Conservation (phyloP, 1,140 invertebrate genomes). For the Leptopilina clavipes region DNA sequence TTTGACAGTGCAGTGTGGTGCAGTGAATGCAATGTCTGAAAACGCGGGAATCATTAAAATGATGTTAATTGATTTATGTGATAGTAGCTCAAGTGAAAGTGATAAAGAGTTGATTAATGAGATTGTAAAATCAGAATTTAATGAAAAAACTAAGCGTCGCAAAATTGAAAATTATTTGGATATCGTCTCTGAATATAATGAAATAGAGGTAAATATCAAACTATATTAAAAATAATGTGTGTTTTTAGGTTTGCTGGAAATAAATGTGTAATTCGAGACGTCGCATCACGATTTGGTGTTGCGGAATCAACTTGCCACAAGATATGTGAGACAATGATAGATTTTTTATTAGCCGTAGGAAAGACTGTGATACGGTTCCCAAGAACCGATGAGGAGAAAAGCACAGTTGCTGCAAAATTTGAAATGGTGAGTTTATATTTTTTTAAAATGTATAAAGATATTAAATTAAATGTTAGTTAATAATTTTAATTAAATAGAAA, state of each 20-base stretch:
- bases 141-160: neutral
- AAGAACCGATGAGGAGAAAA: neutral
- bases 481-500: too few relatives aligned
- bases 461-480: too few relatives aligned
- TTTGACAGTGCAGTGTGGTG: neutral
- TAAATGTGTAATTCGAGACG: too few relatives aligned
- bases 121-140: too few relatives aligned
- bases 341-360: neutral
- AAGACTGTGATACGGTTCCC: neutral
- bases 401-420: neutral
- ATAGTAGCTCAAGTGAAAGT: neutral
- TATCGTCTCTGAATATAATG: neutral
- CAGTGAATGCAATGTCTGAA: neutral
- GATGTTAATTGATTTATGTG: neutral
- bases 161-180: neutral
- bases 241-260: neutral
- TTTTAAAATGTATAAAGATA: too few relatives aligned
- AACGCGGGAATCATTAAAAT: neutral
- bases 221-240: neutral
- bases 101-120: neutral
- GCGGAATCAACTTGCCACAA: neutral
- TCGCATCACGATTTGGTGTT: neutral
- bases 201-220: neutral
- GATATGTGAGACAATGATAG: neutral
- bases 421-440: too few relatives aligned